These are phyloP conservation scores for Marmota flaviventris DNA, from an alignment of 2,113 vertebrate genomes.

Conservation along the genomic window DNA sequence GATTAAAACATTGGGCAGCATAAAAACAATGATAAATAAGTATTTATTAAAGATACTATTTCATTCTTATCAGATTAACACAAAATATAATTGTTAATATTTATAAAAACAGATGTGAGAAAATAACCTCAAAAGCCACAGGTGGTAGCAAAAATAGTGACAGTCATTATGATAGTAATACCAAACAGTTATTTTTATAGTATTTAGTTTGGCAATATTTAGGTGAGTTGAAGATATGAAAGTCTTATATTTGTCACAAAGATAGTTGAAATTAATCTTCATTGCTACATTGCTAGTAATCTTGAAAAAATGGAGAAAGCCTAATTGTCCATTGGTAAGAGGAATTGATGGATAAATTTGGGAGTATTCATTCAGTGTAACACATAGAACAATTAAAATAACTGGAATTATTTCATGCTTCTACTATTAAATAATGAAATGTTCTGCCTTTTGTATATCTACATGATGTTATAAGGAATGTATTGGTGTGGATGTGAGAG, in stretches of 20 bases:
- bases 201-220: neutral
- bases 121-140: neutral
- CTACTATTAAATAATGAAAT: constrained; percentile 25
- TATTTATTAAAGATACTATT: neutral
- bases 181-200: too few relatives aligned
- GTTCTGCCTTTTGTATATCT: neutral
- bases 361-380: neutral
- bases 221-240: constrained; percentile 3
- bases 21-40: neutral
- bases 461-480: neutral
- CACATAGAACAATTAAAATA: neutral
- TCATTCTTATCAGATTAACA: neutral
- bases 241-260: neutral
- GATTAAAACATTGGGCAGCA: neutral
- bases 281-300: constrained; percentile 22
- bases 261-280: constrained; percentile 1
- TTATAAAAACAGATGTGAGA: neutral
- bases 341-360: constrained; percentile 30
- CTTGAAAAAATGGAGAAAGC: neutral
- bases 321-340: neutral
- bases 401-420: neutral
- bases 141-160: neutral
- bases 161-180: neutral
- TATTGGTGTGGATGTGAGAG: neutral
- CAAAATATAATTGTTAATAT: constrained; percentile 17